Conservation (phyloP, 2,797 vertebrate species). For the Melanotaenia boesemani region DNA sequence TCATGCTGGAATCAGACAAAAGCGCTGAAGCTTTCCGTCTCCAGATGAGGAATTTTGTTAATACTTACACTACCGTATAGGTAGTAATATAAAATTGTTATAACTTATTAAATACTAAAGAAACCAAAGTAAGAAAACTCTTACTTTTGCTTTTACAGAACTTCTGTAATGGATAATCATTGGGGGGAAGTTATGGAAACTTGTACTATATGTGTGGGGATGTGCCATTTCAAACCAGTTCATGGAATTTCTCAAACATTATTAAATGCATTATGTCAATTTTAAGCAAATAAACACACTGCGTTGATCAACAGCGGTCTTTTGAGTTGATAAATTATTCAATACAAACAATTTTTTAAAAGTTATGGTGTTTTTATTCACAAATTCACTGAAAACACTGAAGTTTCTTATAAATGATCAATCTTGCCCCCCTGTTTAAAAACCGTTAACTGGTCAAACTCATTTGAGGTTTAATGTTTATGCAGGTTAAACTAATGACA, state of each 20-base stretch:
- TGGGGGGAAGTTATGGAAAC: background rate
- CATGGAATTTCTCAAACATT: background rate
- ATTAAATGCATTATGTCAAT: background rate
- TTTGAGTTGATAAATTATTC: background rate
- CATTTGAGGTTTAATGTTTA: background rate
- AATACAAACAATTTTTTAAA: background rate
- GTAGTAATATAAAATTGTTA: too few relatives aligned
- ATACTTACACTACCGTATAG: too few relatives aligned
- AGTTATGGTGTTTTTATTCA: background rate
- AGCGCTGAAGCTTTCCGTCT: too few relatives aligned
- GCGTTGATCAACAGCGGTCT: background rate
- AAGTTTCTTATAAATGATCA: background rate
- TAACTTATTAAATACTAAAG: background rate
- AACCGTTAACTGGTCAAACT: background rate
- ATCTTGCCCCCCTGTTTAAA: background rate
- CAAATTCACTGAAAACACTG: background rate
- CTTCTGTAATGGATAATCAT: background rate
- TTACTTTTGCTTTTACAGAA: background rate
- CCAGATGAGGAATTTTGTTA: too few relatives aligned
- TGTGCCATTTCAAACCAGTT: background rate
- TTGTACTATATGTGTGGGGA: background rate
- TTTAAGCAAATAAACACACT: background rate
- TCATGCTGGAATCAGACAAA: too few relatives aligned
- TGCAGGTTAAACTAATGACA: background rate
- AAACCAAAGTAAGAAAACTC: background rate